Evolutionary conservation across 2,113 vertebrate species (phyloP), one percentile per base, ranked within the genome.

Genomic region (Brienomyrus longianalis): DNA sequence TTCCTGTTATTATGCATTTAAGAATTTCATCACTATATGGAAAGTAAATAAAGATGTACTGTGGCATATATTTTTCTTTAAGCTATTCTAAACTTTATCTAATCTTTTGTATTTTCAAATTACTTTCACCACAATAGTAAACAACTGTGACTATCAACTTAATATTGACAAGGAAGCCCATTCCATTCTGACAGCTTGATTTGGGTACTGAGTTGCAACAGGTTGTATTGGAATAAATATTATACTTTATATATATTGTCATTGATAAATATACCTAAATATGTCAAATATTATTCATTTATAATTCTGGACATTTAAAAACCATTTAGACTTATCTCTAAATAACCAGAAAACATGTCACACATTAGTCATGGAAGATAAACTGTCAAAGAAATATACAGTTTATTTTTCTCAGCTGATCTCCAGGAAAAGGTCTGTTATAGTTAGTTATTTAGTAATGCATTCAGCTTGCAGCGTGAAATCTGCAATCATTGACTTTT

Each of bases 101-200:
- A 9, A 77, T n/a, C 70, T 74, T n/a, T 62, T 77, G 70, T 77
- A 77, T 77, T 77, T 77, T 77, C 70, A 77, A 77, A n/a, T 77
- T 77, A 39, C 11, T 77, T 13, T 77, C 70, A 77, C 1, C 70
- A 77, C 13, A 39, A 13, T 13, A 77, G 70, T 39, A 77, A 39
- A 74, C 66, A 39, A 43, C 5, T 80, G 74, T 80, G 74, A 31
- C 31, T 31, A 31, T 31, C 31, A 31, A 31, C 62, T 27, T 27
- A 66, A 9, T 70, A 70, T 70, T 27, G 62, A 31, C 62, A 70
- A 70, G 62, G 62, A 66, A 31, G 62, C n/a, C 10, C 62, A 70
- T 66, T 66, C 8, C 23, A 66, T 27, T 31, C 8, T 70, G 62
- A 70, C n/a, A 66, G 1, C 10, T 70, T 62, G 56, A 62, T 62